Base-by-base conservation (phyloP, 2,797 vertebrate species). In the Rhinella marina region DNA sequence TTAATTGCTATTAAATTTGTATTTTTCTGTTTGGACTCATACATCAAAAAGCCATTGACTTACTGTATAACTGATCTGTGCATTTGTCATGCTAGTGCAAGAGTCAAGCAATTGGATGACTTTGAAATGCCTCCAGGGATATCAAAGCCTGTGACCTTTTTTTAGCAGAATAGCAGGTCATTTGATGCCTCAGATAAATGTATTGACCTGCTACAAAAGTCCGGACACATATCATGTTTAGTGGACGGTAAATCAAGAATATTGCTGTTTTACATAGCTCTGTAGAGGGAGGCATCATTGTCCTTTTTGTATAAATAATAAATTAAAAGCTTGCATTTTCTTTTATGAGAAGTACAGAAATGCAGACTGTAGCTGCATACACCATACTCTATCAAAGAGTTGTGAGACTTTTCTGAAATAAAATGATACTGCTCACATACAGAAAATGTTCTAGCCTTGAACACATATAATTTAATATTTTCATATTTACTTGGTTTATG, bases 61-160 rank as follows among this genome's bases (percentile, higher is more conserved):
- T 76, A 41, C 32, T 41, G 32, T 41, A 13, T n/a, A 14, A 32
- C 29, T 41, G 19, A 50, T 76, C 41, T n/a, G 73, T 76, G 73
- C 41, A 76, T 76, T 76, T 76, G 41, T 76, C 73, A 76, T 75
- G 72, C 72, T 75, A 7, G 72, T 75, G 72, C 21, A 75, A 75
- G 72, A 75, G 72, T 2, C 72, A 75, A 75, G 72, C 72, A 75
- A 50, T 76, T 52, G 48, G 73, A 76, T 76, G 73, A 76, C 48
- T 76, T 76, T 76, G 73, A 76, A 76, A 76, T 76, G 73, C 73
- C 73, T 76, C 48, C 23, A 52, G 41, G 14, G 73, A 76, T 76
- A 76, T 76, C 73, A 76, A 76, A 76, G 73, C 10, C 73, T n/a
- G 73, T 76, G 73, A 76, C 73, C 73, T 76, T 76, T 76, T 76